Percentiles rank a stretch among this genome's conserved stretches.
These are phyloP conservation scores for Cirrhinus mrigala DNA, from an alignment of 2,797 vertebrate genomes.

Conservation along the genomic window DNA sequence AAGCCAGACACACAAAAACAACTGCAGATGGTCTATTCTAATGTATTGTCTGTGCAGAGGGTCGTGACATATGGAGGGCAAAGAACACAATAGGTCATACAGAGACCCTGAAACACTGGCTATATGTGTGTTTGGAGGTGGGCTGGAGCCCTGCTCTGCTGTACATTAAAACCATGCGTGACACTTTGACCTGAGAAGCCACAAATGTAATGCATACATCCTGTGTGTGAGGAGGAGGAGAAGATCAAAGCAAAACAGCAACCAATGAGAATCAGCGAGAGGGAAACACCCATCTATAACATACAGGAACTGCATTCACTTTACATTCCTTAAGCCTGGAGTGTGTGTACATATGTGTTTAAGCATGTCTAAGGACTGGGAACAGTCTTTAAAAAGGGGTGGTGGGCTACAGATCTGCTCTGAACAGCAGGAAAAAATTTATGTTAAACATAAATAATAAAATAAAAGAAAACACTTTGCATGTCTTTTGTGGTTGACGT, in stretches of 20 bases:
- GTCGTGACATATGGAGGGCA: not conserved
- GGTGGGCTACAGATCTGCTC: not conserved
- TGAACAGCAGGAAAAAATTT: not conserved
- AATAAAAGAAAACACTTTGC: not conserved
- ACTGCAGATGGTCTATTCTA: constrained; percentile 6
- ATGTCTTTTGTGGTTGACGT: not conserved
- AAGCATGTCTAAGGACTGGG: not conserved
- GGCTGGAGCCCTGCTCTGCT: not conserved
- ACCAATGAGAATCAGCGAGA: constrained; percentile 18
- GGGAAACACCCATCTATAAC: constrained; percentile 27
- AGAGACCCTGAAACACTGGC: constrained; percentile 11
- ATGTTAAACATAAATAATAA: not conserved
- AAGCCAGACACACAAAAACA: constrained; percentile 37
- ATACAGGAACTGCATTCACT: not conserved
- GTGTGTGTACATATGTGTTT: not conserved
- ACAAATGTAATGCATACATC: not conserved
- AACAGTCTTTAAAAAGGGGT: not conserved
- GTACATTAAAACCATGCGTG: constrained; percentile 1
- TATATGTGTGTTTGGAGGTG: constrained; percentile 28
- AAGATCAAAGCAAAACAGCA: not conserved
- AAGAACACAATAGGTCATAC: not conserved
- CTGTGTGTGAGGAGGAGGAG: not conserved
- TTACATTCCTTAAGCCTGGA: not conserved
- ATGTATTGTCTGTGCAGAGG: not conserved
- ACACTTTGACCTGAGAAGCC: not conserved